A percentile compares a stretch with the other conserved stretches of the same genome.
These are phyloP conservation scores for Urocyon cinereoargenteus DNA, from an alignment of 2,797 vertebrate species.

Conservation along the genomic window DNA sequence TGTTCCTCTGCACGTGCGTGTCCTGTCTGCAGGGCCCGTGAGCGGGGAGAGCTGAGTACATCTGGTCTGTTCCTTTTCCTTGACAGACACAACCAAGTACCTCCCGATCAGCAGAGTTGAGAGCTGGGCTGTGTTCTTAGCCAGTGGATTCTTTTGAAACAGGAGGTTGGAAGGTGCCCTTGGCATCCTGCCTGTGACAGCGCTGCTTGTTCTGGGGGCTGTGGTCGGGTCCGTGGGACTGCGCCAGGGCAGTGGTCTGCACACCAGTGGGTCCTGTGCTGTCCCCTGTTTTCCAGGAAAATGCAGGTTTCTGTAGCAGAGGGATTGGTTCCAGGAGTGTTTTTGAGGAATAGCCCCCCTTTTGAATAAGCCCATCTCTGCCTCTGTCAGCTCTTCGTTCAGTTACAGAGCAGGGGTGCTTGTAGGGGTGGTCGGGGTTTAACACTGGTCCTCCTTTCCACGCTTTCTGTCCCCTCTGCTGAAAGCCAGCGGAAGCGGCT, in stretches of 20 bases:
- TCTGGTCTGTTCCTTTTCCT: neutral
- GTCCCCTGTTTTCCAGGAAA: neutral
- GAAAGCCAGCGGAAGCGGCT: neutral
- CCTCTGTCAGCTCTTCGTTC: neutral
- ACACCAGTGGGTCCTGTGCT: fast-evolving
- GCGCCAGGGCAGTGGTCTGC: neutral
- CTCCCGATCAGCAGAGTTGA: fast-evolving
- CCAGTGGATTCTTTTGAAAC: neutral
- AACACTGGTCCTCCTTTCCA: neutral
- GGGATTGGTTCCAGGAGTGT: neutral
- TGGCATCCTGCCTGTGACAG: too few relatives aligned
- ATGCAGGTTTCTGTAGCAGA: neutral
- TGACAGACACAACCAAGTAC: neutral
- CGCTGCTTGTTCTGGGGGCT: neutral
- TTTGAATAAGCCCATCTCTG: neutral
- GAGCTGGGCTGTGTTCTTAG: neutral
- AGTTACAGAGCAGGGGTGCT: fast-evolving
- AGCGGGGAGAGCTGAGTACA: too few relatives aligned
- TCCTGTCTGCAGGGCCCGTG: neutral
- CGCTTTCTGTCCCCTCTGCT: neutral
- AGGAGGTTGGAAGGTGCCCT: neutral
- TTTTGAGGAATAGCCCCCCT: neutral
- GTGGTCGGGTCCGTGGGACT: neutral
- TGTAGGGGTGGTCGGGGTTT: fast-evolving
- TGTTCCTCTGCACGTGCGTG: fast-evolving